Evolutionary conservation across 2,113 vertebrate species (phyloP), one percentile per base, ranked within the genome.

Genomic region (Petroica traversi): DNA sequence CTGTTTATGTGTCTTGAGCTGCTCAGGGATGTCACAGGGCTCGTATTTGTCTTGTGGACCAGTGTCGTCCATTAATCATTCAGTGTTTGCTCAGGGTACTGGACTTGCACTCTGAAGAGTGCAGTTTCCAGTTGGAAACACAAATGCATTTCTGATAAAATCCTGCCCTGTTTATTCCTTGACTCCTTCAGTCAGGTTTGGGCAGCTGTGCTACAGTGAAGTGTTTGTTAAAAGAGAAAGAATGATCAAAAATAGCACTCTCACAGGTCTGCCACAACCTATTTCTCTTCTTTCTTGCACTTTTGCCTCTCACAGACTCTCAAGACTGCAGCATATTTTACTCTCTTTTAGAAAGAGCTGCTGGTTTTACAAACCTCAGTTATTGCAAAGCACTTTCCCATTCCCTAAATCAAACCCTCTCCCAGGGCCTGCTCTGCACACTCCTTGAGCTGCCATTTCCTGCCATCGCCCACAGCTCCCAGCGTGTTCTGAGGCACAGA

Each of bases 401-500:
- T 85, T 82, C 77, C 71, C 62, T 88, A 76, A 79, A 76, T 94
- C 74, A 71, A 71, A 18, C 33, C 40, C 34, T 16, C 67, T 92
- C 90, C 61, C 33, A 67, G 31, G 64, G 51, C 41, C 81, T 1
- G 3, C 31, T 48, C 85, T 54, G 34, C 73, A 51, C 26, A 2
- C 17, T 68, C 57, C 92, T 85, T 33, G 78, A 95, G 73, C 81
- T 92, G 66, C 62, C 14, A 16, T 79, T 95, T 96, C 95, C 95
- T 94, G 85, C 74, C 1, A 18, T 82, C 92, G 68, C 71, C 82
- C 82, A 34, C 88, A 88, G 63, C 78, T 93, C 85, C 74, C 82
- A 89, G 51, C 55, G 0, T 43, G 38, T 92, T 83, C 82, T 15
- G 63, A 93, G 75, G 12, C 13, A 92, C 74, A 85, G 58, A 85